Percentiles rank a stretch among this genome's conserved stretches.
These are phyloP conservation scores for Mayetiola destructor DNA, from an alignment of 2,888 invertebrate species.

Conservation along the genomic window DNA sequence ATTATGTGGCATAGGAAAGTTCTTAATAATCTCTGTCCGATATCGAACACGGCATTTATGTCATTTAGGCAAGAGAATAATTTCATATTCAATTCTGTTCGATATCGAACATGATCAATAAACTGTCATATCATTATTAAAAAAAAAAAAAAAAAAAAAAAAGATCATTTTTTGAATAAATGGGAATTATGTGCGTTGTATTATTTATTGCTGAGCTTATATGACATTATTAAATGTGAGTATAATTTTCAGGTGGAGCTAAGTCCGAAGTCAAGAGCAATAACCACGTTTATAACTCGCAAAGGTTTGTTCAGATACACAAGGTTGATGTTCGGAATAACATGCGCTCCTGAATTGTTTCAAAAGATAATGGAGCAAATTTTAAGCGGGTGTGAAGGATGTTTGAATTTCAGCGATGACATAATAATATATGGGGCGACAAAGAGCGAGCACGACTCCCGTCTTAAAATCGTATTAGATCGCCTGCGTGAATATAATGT, in stretches of 20 bases:
- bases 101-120: too few species aligned
- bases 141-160: too few species aligned
- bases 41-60: too few species aligned
- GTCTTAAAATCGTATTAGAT: slow-evolving; percentile 21
- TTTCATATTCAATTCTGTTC: too few species aligned
- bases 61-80: too few species aligned
- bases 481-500: slow-evolving; percentile 21
- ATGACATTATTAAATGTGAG: too few species aligned
- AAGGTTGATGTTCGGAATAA: slow-evolving; percentile 28
- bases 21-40: too few species aligned
- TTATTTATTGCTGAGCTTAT: too few species aligned
- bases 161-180: too few species aligned
- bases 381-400: slow-evolving; percentile 22
- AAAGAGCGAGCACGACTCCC: slow-evolving; percentile 23
- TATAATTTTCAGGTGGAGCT: background rate
- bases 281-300: slow-evolving; percentile 20
- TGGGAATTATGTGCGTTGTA: too few species aligned
- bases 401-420: slow-evolving; percentile 23
- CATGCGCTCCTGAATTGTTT: slow-evolving; percentile 20
- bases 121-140: too few species aligned
- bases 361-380: slow-evolving; percentile 24
- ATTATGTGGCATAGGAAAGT: too few species aligned
- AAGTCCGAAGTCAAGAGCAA: slow-evolving; percentile 13
- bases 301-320: slow-evolving; percentile 24
- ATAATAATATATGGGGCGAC: slow-evolving; percentile 23